phyloP scores from a whole-genome alignment of 1,140 invertebrate genomes.

The Aphelenchoides fujianensis region DNA sequence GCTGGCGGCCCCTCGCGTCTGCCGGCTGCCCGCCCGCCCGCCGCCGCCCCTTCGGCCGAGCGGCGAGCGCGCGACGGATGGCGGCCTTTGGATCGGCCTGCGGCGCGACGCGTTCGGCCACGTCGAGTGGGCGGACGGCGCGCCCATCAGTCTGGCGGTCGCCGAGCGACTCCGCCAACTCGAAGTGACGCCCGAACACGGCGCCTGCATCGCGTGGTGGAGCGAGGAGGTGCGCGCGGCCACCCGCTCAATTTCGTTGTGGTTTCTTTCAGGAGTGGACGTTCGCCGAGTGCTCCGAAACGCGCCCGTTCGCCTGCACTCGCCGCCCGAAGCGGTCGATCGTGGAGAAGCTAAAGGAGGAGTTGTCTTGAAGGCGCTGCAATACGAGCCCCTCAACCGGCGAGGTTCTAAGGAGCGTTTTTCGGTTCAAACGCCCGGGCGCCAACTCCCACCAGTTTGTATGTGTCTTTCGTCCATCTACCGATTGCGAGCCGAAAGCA shows the following conservation, averaged over 20 bases:
- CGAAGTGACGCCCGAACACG: not conserved
- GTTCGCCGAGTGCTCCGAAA: not conserved
- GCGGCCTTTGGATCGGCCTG: constrained; percentile 16
- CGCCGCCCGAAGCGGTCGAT: not conserved
- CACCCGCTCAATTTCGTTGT: not conserved
- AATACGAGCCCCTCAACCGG: not conserved
- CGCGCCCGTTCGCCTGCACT: constrained; percentile 3
- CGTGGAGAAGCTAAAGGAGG: not conserved
- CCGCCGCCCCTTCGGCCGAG: too few species aligned
- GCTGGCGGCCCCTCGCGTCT: not conserved
- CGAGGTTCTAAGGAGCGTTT: not conserved
- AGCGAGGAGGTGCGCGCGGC: not conserved
- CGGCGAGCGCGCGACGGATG: not conserved
- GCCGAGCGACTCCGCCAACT: not conserved
- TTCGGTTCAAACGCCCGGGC: too few species aligned
- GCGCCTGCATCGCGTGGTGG: constrained; percentile 10
- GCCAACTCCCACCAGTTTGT: not conserved
- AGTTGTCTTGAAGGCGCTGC: not conserved
- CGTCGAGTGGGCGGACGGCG: constrained; percentile 8
- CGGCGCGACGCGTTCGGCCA: not conserved
- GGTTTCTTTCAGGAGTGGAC: constrained; percentile 7
- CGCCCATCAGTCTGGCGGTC: not conserved
- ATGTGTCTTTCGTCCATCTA: not conserved
- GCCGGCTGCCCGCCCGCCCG: not conserved
- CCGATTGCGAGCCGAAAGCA: not conserved